A percentile compares a stretch with the other conserved stretches of the same genome.
These are phyloP conservation scores for Anguilla megastoma DNA, from an alignment of 2,797 vertebrate species.

Conservation along the genomic window DNA sequence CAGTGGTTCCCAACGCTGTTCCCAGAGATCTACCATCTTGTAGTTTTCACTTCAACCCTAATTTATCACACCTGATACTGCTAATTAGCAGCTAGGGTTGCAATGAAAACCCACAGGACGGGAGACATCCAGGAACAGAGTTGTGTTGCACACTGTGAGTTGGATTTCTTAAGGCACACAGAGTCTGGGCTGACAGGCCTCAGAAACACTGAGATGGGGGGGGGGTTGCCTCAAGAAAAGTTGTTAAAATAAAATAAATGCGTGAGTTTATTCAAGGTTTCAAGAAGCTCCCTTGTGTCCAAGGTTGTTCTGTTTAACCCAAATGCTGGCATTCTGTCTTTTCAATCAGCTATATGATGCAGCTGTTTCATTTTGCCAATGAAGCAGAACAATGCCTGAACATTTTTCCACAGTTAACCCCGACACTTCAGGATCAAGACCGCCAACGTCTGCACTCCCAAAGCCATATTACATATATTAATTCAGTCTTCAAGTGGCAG, in stretches of 20 bases:
- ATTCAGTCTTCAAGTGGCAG: not conserved
- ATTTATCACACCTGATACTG: no score
- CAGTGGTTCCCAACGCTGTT: not conserved
- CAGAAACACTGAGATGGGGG: no score
- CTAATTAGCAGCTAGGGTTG: no score
- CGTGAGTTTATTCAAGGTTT: not conserved
- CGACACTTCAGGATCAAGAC: no score
- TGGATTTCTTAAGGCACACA: not conserved
- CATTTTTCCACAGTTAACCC: no score
- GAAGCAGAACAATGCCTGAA: not conserved
- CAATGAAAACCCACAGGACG: no score
- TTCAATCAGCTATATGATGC: not conserved
- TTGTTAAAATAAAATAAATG: not conserved
- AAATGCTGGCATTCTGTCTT: not conserved
- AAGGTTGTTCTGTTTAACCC: not conserved
- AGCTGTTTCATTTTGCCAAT: not conserved
- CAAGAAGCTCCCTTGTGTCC: not conserved
- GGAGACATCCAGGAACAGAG: no score
- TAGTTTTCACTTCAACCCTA: no score
- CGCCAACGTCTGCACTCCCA: no score
- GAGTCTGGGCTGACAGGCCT: not conserved
- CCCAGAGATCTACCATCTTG: no score
- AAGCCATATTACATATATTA: not conserved
- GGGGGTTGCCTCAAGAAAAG: not conserved
- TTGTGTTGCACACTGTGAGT: not conserved